Base-by-base conservation (phyloP, 2,797 vertebrate species). In the Uromys caudimaculatus region DNA sequence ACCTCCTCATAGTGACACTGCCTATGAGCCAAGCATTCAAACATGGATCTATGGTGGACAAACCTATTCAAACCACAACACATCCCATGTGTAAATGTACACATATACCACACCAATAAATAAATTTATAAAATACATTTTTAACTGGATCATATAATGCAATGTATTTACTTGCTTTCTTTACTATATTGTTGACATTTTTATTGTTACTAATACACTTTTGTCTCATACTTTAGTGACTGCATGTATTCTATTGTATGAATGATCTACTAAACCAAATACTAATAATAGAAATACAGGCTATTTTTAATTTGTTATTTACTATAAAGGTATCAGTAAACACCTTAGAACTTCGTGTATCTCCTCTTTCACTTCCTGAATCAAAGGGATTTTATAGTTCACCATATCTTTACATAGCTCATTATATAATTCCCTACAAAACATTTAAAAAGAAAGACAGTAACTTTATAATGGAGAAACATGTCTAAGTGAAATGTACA, bases 361-460 rank as follows among this genome's bases (percentile, higher is more conserved):
- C 41, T 90, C 67, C 81, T 92, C 76, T 87, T 62, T 92, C 91
- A 64, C 29, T 73, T 94, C 6, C 23, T 64, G 0, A n/a, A 84
- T 93, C 23, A 78, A 78, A 94, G 73, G 14, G 19, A 86, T 95
- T 94, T 85, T 13, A 17, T 27, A 62, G 32, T 6, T 91, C 69
- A 91, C 3, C 44, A 29, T 69, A 71, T 86, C 35, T 54, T n/a
- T 69, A 69, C 10, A 69, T 8, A 69, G 83, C 11, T 52, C 13
- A 8, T 73, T 29, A 56, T 50, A 78, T 50, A 93, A 86, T 71
- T 89, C 41, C 32, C 60, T 94, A 50, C 8, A 78, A 82, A 86
- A 94, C 47, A 95, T 77, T 94, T 92, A 38, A 93, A 96, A 91
- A 58, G 52, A 12, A 92, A 91, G 81, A 75, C 19, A 64, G 29